phyloP scores from a whole-genome alignment of 1,140 invertebrate species.

The Paralvinella palmiformis region DNA sequence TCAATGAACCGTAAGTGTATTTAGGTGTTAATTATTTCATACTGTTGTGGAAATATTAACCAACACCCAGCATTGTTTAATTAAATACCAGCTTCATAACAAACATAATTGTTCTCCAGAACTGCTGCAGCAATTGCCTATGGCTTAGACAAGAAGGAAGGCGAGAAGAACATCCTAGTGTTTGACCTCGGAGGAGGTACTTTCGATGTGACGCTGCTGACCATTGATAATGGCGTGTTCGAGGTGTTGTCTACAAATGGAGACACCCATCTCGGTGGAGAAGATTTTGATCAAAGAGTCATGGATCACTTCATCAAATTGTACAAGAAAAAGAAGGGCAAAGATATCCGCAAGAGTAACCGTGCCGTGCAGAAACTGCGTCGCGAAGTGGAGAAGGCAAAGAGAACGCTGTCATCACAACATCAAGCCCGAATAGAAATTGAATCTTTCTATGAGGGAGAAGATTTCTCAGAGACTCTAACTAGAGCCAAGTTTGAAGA shows the following conservation, averaged over 20 bases:
- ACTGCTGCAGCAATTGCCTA: conserved; percentile 99
- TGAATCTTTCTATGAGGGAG: conserved; percentile 97
- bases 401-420: conserved; percentile 87
- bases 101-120: too few species aligned
- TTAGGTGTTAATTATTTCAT: too few species aligned
- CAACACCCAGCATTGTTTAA: too few species aligned
- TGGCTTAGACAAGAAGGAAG: conserved; percentile 97
- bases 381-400: conserved; percentile 96
- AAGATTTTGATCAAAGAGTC: conserved; percentile 97
- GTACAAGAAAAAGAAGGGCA: conserved; percentile 99
- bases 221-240: conserved; percentile 96
- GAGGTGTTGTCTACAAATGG: conserved; percentile 92
- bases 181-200: conserved; percentile 99
- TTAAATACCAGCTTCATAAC: too few species aligned
- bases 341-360: conserved; percentile 91
- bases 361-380: conserved; percentile 92
- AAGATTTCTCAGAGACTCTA: conserved; percentile 98
- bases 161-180: conserved; percentile 97
- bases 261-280: conserved; percentile 94
- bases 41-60: too few species aligned
- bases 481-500: conserved; percentile 99
- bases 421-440: conserved; percentile 98
- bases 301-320: conserved; percentile 98
- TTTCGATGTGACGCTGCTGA: conserved; percentile 97
- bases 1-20: conserved; percentile 80